Evolutionary conservation across 2,888 invertebrate genomes (phyloP).

Genomic region (Drosophila kuntzei): DNA sequence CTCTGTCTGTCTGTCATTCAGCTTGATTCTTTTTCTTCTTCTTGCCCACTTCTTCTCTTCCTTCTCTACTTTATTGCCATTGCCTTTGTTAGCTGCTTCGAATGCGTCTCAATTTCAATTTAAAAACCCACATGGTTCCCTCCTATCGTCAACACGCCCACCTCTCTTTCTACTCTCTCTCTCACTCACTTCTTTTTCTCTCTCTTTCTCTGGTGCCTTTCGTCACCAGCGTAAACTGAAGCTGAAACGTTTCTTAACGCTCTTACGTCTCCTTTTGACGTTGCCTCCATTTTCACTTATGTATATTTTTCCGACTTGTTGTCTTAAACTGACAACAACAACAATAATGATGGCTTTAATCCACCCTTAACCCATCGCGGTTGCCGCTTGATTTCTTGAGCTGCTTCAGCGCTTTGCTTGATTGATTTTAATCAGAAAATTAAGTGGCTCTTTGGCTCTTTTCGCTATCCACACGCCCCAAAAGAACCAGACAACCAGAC

Average conservation of each 20-base stretch:
- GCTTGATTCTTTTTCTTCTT: conserved; percentile 1
- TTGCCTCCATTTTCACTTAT: not conserved
- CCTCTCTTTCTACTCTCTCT: not conserved
- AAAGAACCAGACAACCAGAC: conserved; percentile 1
- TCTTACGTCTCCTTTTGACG: conserved; percentile 11
- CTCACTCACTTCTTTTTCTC: not conserved
- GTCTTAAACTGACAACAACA: conserved; percentile 44
- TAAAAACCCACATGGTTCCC: conserved; percentile 51
- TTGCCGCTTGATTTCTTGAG: conserved; percentile 57
- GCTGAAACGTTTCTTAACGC: not conserved
- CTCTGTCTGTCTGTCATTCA: conserved; percentile 41
- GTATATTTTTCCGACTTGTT: conserved; percentile 11
- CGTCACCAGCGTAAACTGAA: conserved; percentile 1
- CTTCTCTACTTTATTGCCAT: conserved; percentile 49
- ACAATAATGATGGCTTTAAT: conserved; percentile 4
- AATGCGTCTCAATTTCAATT: conserved; percentile 68
- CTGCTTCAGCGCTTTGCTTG: conserved; percentile 59
- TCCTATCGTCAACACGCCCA: not conserved
- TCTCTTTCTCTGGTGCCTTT: not conserved
- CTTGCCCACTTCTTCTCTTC: not conserved
- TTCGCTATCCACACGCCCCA: conserved; percentile 18
- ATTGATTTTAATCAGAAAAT: conserved; percentile 83
- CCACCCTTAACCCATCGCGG: conserved; percentile 5
- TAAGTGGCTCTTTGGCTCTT: conserved; percentile 65
- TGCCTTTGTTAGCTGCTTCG: conserved; percentile 31